Base-by-base conservation (phyloP, 2,797 vertebrate genomes). In the Poeciliopsis presidionis region DNA sequence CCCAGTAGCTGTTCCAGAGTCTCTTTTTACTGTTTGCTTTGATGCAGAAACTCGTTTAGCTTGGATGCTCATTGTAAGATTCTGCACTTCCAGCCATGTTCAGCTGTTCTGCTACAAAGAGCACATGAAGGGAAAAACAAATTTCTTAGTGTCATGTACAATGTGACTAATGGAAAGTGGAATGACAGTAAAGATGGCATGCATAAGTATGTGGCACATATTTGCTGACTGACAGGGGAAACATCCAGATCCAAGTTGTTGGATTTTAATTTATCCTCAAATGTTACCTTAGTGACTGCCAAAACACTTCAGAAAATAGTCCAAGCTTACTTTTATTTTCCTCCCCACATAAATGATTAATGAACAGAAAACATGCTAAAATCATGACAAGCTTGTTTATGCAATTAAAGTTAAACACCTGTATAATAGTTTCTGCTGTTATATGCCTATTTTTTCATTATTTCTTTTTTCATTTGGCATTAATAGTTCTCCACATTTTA, bases 21-120 rank as follows among this genome's bases (percentile, higher is more conserved):
- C 81, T 88, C 78, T 46, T 78, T 87, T 81, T 86, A 84, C 25
- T 86, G 84, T 94, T 91, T 88, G 86, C 86, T 85, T 91, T 92
- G 85, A 86, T 85, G 61, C 75, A 82, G 70, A 79, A 92, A 92
- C 89, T 87, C 79, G 87, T 95, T 94, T 91, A 81, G 81, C 83
- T 86, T 77, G 63, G 72, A 79, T 84, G 87, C 84, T 83, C 82
- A 88, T 90, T 84, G 89, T 88, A 82, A 92, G 93, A 89, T 93
- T 93, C 79, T 87, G 80, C 91, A 88, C 92, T 90, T 86, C 85
- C 86, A 91, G 91, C 84, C 92, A 86, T 91, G 91, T 92, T 90
- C 93, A 93, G 91, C 90, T 87, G 90, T 92, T 90, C 83, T 91
- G 86, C 93, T 91, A 89, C 91, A 91, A 91, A 91, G 86, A 86